Evolutionary conservation across 2,888 invertebrate genomes (phyloP).

Genomic region (Metalampra italica): DNA sequence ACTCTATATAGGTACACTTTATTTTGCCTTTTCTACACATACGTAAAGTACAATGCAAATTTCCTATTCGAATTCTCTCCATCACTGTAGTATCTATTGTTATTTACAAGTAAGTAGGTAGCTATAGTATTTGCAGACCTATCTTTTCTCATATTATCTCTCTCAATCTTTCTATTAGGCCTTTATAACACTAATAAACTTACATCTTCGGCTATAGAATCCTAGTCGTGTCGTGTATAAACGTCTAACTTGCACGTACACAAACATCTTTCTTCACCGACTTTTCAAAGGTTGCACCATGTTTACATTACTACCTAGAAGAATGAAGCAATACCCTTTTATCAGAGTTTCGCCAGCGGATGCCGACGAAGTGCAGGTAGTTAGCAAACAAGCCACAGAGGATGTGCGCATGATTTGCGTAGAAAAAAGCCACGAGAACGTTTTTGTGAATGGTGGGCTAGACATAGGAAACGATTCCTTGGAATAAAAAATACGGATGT

Average conservation of each 20-base stretch:
- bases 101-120: too few species aligned
- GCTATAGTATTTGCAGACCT: too few species aligned
- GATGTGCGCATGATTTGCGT: slow-evolving; percentile 21
- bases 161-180: too few species aligned
- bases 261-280: slow-evolving; percentile 6
- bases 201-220: background rate
- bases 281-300: slow-evolving; percentile 24
- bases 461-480: background rate
- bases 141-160: too few species aligned
- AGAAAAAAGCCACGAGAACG: background rate
- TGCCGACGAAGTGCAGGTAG: slow-evolving; percentile 28
- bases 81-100: too few species aligned
- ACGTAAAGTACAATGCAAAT: too few species aligned
- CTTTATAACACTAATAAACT: too few species aligned
- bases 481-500: background rate
- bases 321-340: slow-evolving; percentile 41
- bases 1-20: too few species aligned
- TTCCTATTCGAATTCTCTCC: too few species aligned
- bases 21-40: too few species aligned
- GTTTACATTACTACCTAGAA: slow-evolving; percentile 29
- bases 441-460: background rate
- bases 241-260: background rate
- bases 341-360: slow-evolving; percentile 49
- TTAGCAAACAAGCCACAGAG: slow-evolving; percentile 22
- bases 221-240: background rate